Base-by-base conservation (phyloP, 2,888 invertebrate species). In the Zonitis immaculata region DNA sequence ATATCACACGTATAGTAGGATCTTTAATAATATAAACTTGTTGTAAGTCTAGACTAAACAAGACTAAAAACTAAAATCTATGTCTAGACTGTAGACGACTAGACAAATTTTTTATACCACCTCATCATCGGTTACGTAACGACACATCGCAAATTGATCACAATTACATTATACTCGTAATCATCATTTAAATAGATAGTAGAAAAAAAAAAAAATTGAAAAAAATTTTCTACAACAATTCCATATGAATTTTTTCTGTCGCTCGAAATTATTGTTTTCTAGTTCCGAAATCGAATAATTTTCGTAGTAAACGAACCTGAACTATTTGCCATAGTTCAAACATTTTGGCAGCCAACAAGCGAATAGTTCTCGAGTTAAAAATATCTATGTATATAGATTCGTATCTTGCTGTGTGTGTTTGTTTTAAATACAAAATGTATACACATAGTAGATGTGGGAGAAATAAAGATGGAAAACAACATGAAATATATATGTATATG, bases 291-390 rank as follows among this genome's bases (percentile, higher is more conserved):
- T 49, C 51, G 51, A 52, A 56, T 57, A 64, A 67, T 68, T 71
- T 68, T 67, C 66, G 64, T 67, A 68, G 66, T 67, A 70, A 67
- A 66, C 67, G 70, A 67, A 68, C 68, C 68, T 65, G 66, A 70
- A 71, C 70, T 72, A 70, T 71, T 73, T 71, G 71, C 72, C 68
- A 73, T 71, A 73, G 70, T 73, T 73, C 70, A 71, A 70, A 70
- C 69, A 69, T 73, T 74, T 73, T 73, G 72, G 74, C 73, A 73
- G 68, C 72, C 66, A 69, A 69, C 68, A 67, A 66, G 69, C 71
- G 66, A 73, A 73, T 74, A 73, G 73, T 72, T 73, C 65, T 64
- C 64, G 66, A 70, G 73, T 73, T 73, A 74, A 74, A 74, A 74
- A 74, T 73, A 74, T 69, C 73, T 62, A 3, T 3, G 22, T n/a